Evolutionary conservation across 2,888 invertebrate genomes (phyloP).

Genomic region (Ichneumoninae sp.): DNA sequence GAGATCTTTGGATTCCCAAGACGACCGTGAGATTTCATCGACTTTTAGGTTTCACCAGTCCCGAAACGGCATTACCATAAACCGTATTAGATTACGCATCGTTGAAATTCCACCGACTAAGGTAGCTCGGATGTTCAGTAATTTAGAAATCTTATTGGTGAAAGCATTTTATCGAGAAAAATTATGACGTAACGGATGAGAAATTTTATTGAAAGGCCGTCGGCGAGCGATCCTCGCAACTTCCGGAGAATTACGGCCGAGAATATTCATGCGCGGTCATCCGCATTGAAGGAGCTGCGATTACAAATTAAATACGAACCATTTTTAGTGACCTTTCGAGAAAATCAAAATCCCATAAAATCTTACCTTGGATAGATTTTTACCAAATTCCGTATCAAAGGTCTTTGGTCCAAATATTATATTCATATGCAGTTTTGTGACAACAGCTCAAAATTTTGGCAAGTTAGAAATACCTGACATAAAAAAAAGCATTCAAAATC

Average conservation of each 20-base stretch:
- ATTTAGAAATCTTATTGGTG: constrained; percentile 56
- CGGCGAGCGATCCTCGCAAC: constrained; percentile 6
- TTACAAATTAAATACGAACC: not conserved
- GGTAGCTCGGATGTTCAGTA: constrained; percentile 8
- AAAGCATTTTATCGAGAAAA: constrained; percentile 53
- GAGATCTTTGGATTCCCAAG: not conserved
- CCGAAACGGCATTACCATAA: constrained; percentile 2
- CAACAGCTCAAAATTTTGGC: too few species aligned
- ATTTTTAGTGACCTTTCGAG: too few species aligned
- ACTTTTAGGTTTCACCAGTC: not conserved
- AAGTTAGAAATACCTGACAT: too few species aligned
- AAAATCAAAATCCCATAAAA: too few species aligned
- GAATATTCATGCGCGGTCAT: not conserved
- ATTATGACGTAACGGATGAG: constrained; percentile 42
- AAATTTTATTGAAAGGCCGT: constrained; percentile 39
- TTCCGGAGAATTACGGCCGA: constrained; percentile 2
- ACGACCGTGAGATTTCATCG: not conserved
- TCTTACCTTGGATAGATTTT: too few species aligned
- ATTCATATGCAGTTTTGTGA: too few species aligned
- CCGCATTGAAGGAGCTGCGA: not conserved
- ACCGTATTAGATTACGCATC: not conserved
- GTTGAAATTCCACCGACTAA: not conserved
- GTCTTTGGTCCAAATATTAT: too few species aligned
- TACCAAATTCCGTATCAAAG: too few species aligned
- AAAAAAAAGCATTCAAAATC: too few species aligned